Base-by-base conservation (phyloP, 1,140 invertebrate genomes). In the Musca vetustissima region DNA sequence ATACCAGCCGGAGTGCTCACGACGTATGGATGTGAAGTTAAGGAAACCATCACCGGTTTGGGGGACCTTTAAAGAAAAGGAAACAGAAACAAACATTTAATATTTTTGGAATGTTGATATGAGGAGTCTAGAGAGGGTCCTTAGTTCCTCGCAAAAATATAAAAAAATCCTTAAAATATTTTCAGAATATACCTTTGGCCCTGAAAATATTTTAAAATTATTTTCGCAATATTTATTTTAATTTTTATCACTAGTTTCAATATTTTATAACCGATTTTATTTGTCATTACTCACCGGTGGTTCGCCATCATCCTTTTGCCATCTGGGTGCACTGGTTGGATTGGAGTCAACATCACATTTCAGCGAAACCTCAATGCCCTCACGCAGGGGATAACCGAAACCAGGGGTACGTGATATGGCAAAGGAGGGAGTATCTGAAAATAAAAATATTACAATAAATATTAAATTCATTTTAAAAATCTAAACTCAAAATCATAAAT, bases 311-410 rank as follows among this genome's bases (percentile, higher is more conserved):
- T 89, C 88, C 53, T 91, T 89, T 75, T 93, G 88, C 94, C 94
- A 96, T 74, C 90, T 86, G 22, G 93, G 92, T n/a, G 87, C 85
- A n/a, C 92, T 91, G 36, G 90, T 88, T 36, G 94, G 94, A 85
- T 96, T 96, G 73, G 93, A 92, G 84, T 96, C 93, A 68, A 96
- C 92, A 76, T 94, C 93, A 81, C 94, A 96, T 83, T 93, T 92
- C 66, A 96, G 83, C 49, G 92, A 93, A 71, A 95, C 92, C 32
- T 92, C 87, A 82, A 93, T 92, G 49, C 93, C 92, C 83, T 94
- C 93, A 49, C 89, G 84, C 70, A 96, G 87, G 13, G 92, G 91
- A 82, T 93, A 91, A 21, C 94, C 94, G 84, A 95, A 96, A 43
- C 92, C 93, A 57, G 94, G 94, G 83, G 91, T 89, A 71, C 94